Evolutionary conservation across 2,888 invertebrate genomes (phyloP).

Genomic region (Stomorhina lunata): DNA sequence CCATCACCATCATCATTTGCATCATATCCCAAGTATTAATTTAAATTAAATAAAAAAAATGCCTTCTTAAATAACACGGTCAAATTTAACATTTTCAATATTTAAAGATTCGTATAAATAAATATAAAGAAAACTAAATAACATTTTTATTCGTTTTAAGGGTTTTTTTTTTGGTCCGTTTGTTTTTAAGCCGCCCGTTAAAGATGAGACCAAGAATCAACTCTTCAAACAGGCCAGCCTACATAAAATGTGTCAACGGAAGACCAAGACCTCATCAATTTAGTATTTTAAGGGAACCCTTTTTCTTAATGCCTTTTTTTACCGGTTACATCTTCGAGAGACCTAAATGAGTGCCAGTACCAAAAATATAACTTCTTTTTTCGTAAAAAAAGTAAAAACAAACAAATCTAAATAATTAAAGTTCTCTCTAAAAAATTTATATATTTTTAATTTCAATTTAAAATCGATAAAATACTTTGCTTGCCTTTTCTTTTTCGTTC

Average conservation of each 20-base stretch:
- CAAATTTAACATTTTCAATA: conserved; percentile 40
- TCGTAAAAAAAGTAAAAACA: conserved; percentile 37
- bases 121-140: conserved; percentile 29
- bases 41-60: neutral
- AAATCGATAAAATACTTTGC: conserved; percentile 39
- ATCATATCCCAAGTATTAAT: neutral
- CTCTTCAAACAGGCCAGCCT: conserved; percentile 63
- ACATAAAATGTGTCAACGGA: conserved; percentile 64
- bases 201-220: conserved; percentile 36
- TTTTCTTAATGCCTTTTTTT: conserved; percentile 39
- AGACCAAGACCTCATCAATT: conserved; percentile 66
- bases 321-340: neutral
- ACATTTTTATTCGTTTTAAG: conserved; percentile 17
- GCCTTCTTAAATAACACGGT: conserved; percentile 36
- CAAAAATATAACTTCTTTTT: conserved; percentile 8
- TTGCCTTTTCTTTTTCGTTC: neutral
- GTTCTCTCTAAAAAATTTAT: conserved; percentile 25
- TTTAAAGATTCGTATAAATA: conserved; percentile 1
- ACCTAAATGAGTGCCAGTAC: neutral
- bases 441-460: conserved; percentile 26
- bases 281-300: conserved; percentile 55
- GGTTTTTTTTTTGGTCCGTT: conserved; percentile 32
- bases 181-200: conserved; percentile 39
- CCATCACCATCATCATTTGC: neutral
- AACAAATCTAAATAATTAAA: conserved; percentile 50